Evolutionary conservation across 2,797 vertebrate species (phyloP).

Genomic region (Premnoplex brunnescens): DNA sequence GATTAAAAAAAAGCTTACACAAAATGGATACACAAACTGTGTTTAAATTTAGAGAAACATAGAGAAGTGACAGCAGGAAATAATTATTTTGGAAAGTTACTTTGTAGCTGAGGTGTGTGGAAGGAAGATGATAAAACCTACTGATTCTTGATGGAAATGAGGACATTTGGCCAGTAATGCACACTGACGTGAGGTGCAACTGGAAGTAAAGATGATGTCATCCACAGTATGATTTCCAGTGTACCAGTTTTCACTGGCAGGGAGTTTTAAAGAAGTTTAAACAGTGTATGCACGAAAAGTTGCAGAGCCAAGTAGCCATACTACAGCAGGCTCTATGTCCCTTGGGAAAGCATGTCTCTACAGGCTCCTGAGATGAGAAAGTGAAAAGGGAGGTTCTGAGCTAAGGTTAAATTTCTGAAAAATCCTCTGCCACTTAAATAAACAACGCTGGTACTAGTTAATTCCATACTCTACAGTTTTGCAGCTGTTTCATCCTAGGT

Average conservation of each 20-base stretch:
- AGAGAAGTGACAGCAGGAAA: not conserved
- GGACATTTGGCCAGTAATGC: not conserved
- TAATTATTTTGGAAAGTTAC: not conserved
- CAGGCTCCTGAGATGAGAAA: not conserved
- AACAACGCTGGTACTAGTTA: not conserved
- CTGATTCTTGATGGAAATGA: not conserved
- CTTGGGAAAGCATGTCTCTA: not conserved
- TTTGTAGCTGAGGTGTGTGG: not conserved
- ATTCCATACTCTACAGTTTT: not conserved
- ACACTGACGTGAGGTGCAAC: not conserved
- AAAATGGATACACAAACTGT: not conserved
- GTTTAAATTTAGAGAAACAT: slow-evolving; percentile 24
- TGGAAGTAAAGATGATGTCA: not conserved
- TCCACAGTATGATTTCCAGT: not conserved
- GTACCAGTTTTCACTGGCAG: not conserved
- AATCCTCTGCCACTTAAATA: not conserved
- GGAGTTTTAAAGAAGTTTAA: not conserved
- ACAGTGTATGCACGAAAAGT: not conserved
- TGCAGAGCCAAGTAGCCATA: not conserved
- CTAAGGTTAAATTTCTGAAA: not conserved
- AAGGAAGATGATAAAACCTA: not conserved
- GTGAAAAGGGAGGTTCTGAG: not conserved
- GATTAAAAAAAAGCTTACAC: slow-evolving; percentile 7
- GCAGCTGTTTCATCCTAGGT: not conserved
- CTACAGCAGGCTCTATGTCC: not conserved